Evolutionary conservation across 2,113 vertebrate genomes (phyloP).

Genomic region (Chaenocephalus aceratus): DNA sequence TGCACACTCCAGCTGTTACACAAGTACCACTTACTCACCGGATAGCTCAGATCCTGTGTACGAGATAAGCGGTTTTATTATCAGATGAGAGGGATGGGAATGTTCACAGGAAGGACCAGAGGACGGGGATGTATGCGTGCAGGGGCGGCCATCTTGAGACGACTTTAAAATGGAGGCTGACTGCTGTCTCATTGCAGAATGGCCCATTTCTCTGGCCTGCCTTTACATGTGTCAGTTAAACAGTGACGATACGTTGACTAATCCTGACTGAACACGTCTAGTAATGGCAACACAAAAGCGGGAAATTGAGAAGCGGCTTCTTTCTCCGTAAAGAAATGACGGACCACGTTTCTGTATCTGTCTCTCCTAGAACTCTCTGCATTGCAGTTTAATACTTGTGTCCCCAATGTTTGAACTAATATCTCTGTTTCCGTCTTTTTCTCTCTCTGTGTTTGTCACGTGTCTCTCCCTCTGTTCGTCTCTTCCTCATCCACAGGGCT

Average conservation of each 20-base stretch:
- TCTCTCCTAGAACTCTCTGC: constrained; percentile 23
- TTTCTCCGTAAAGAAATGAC: constrained; percentile 30
- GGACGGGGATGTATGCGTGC: not conserved
- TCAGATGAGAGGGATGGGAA: constrained; percentile 4
- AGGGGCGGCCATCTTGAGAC: constrained; percentile 64
- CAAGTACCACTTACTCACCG: constrained; percentile 16
- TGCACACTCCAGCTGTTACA: not conserved
- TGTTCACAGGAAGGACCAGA: not conserved
- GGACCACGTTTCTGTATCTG: constrained; percentile 32
- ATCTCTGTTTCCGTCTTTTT: constrained; percentile 10
- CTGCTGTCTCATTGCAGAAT: constrained; percentile 29
- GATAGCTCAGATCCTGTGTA: constrained; percentile 9
- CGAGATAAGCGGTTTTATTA: constrained; percentile 30
- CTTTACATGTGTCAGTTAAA: constrained; percentile 1
- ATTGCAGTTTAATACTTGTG: constrained; percentile 12
- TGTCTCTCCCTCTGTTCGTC: constrained; percentile 13
- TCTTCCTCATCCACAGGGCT: constrained; percentile 85
- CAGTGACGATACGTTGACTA: constrained; percentile 4
- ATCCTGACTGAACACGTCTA: constrained; percentile 18
- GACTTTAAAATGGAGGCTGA: constrained; percentile 61
- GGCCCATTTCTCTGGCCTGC: not conserved
- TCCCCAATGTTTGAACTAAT: constrained; percentile 5
- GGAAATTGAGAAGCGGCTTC: constrained; percentile 10
- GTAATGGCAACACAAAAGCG: constrained; percentile 2
- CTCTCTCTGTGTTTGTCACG: not conserved